These are phyloP conservation scores for Glaucidium brasilianum DNA, from an alignment of 2,113 vertebrate genomes.

Conservation along the genomic window DNA sequence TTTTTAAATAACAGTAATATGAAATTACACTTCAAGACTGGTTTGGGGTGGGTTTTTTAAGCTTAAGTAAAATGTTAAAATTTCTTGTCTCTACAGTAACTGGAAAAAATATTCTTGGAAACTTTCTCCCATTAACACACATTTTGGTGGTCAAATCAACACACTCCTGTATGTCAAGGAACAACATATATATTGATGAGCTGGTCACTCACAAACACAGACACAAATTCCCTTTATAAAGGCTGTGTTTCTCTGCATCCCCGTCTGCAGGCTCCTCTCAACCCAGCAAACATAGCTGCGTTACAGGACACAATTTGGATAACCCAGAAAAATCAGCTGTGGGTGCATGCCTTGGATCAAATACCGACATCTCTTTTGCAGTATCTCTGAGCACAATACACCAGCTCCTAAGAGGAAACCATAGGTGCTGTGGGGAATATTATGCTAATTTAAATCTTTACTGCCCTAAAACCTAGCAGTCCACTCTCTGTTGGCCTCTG, in stretches of 20 bases:
- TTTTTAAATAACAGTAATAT: background rate
- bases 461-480: fast-evolving
- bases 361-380: background rate
- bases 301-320: background rate
- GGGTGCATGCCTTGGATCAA: background rate
- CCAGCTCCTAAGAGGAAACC: background rate
- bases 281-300: background rate
- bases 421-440: fast-evolving
- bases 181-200: background rate
- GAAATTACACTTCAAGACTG: background rate
- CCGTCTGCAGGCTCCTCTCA: background rate
- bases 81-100: background rate
- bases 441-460: background rate
- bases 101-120: background rate
- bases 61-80: background rate
- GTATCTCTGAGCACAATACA: background rate
- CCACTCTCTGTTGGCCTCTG: background rate
- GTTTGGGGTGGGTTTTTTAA: background rate
- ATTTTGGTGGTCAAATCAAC: background rate
- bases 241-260: background rate
- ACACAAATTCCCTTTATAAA: background rate
- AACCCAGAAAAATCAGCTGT: background rate
- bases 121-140: background rate
- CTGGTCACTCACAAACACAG: background rate
- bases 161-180: background rate